Evolutionary conservation across 2,888 invertebrate genomes (phyloP).

Genomic region (Tipula lateralis): DNA sequence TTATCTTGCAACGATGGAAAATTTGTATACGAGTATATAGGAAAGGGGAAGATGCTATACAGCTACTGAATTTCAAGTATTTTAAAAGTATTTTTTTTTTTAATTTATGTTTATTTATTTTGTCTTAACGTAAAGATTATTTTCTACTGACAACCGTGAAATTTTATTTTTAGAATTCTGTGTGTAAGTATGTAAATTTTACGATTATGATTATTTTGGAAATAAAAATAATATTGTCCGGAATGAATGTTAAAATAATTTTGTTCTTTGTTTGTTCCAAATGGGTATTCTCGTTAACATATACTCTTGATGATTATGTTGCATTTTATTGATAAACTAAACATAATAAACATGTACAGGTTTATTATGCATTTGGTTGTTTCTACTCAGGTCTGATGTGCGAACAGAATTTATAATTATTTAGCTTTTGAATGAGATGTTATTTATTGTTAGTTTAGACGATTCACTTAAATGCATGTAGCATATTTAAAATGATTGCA

Average conservation of each 20-base stretch:
- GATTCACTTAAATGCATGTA: neutral
- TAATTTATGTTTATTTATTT: neutral
- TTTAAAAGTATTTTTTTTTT: neutral
- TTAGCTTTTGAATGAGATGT: neutral
- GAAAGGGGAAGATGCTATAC: neutral
- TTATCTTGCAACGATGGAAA: neutral
- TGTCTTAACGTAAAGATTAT: neutral
- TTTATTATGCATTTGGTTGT: neutral
- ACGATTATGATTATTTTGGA: conserved; percentile 6
- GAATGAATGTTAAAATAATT: conserved; percentile 12
- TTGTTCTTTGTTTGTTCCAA: neutral
- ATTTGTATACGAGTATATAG: no score
- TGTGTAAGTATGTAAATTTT: neutral
- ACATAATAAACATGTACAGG: neutral
- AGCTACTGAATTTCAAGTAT: conserved; percentile 6
- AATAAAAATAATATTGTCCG: neutral
- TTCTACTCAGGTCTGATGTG: neutral
- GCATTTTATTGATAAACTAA: neutral
- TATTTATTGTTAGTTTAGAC: neutral
- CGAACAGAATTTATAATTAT: neutral
- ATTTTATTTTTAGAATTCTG: neutral
- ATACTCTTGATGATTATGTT: neutral
- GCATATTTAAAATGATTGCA: neutral
- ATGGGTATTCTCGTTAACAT: neutral
- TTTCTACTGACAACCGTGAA: neutral